A percentile compares a stretch with the other conserved stretches of the same genome.
These are phyloP conservation scores for Drosophila navojoa DNA, from an alignment of 1,140 invertebrate genomes.

Conservation along the genomic window DNA sequence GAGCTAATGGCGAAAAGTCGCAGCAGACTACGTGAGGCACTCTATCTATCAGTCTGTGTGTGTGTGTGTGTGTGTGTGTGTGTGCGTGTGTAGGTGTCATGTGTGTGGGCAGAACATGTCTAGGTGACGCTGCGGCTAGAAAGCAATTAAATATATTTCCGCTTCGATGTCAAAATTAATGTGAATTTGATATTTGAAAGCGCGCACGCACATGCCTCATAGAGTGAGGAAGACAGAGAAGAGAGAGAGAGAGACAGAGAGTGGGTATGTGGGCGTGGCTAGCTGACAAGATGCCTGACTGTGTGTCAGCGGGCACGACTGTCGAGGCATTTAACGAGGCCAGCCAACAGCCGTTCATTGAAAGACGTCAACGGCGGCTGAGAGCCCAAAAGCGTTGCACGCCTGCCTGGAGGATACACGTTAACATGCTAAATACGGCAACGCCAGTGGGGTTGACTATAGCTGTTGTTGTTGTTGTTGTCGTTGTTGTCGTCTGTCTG, in stretches of 20 bases:
- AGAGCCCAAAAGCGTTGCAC: constrained; percentile 37
- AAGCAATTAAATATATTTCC: constrained; percentile 81
- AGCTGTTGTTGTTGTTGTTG: neutral
- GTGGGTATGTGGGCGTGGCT: constrained; percentile 37
- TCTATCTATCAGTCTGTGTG: neutral
- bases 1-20: constrained; percentile 69
- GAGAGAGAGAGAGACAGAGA: neutral
- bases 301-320: constrained; percentile 49
- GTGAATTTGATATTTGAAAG: constrained; percentile 76
- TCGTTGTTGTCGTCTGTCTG: constrained; percentile 12
- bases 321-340: constrained; percentile 48
- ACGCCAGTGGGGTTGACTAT: constrained; percentile 17
- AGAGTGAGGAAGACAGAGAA: constrained; percentile 25
- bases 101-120: constrained; percentile 7
- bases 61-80: neutral
- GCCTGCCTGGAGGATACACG: constrained; percentile 55
- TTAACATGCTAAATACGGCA: constrained; percentile 53
- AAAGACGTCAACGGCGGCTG: neutral
- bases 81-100: constrained; percentile 12
- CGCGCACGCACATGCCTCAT: constrained; percentile 46
- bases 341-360: constrained; percentile 35
- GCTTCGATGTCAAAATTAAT: constrained; percentile 79
- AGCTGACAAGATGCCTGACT: constrained; percentile 39
- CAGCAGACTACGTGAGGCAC: constrained; percentile 35
- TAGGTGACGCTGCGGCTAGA: constrained; percentile 32